Percentiles rank a stretch among this genome's conserved stretches.
phyloP scores from a whole-genome alignment of 2,888 invertebrate genomes.

The Phyto melanocephala region DNA sequence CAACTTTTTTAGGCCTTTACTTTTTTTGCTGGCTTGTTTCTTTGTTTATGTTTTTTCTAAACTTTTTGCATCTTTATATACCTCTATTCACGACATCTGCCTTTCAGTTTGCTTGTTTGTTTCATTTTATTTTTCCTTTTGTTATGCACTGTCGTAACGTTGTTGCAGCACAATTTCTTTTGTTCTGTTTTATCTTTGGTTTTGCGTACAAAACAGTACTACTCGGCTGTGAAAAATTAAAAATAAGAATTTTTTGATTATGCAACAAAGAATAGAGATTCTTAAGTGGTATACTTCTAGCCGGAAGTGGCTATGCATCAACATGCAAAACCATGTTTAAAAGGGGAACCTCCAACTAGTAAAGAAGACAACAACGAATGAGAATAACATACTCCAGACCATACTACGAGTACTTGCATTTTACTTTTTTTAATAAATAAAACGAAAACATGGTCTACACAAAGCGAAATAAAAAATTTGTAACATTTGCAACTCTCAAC shows the following conservation, averaged over 20 bases:
- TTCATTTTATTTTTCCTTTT: neutral
- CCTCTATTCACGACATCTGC: conserved; percentile 6
- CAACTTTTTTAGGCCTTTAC: neutral
- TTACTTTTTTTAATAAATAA: too few relatives aligned
- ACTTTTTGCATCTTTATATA: too few relatives aligned
- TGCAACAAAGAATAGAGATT: conserved; percentile 34
- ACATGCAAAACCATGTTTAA: conserved; percentile 40
- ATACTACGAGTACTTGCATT: too few relatives aligned
- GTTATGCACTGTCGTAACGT: neutral
- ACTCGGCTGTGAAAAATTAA: neutral
- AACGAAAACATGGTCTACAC: too few relatives aligned
- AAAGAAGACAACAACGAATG: neutral
- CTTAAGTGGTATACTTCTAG: conserved; percentile 69
- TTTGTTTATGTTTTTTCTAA: neutral
- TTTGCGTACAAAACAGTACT: neutral
- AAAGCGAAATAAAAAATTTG: too few relatives aligned
- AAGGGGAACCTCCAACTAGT: neutral
- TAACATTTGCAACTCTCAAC: too few relatives aligned
- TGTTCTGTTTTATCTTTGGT: conserved; percentile 20
- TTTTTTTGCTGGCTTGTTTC: neutral
- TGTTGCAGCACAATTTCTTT: conserved; percentile 11
- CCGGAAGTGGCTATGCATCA: conserved; percentile 55
- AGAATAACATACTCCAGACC: neutral
- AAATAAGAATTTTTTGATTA: conserved; percentile 25
- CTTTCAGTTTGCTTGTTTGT: neutral